phyloP scores from a whole-genome alignment of 92 coral and sea anemone genomes.

The Meandrina meandrites region DNA sequence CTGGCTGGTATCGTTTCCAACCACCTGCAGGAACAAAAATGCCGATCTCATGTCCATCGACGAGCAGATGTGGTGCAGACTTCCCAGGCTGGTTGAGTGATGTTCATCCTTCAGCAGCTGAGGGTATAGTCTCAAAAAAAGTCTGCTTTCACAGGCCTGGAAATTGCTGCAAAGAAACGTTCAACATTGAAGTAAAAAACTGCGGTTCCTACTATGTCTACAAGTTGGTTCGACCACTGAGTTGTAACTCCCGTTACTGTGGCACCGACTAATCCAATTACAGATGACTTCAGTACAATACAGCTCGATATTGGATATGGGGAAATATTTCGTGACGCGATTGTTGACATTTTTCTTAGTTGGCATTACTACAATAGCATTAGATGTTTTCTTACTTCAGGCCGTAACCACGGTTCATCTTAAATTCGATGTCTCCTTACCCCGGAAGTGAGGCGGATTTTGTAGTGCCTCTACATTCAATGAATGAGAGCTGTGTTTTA shows the following conservation, averaged over 20 bases:
- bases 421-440: too few species aligned
- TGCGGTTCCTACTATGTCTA: constrained; percentile 13
- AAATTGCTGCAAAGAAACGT: background rate
- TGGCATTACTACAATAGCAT: too few species aligned
- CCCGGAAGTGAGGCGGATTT: too few species aligned
- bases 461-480: too few species aligned
- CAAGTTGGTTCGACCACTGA: background rate
- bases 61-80: background rate
- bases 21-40: constrained; percentile 19
- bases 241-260: constrained; percentile 15
- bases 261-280: background rate
- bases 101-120: background rate
- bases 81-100: constrained; percentile 16
- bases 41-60: background rate
- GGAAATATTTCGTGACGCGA: too few species aligned
- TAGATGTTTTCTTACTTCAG: too few species aligned
- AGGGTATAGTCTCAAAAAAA: background rate
- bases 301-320: too few species aligned
- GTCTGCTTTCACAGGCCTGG: constrained; percentile 10
- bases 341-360: too few species aligned
- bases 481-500: too few species aligned
- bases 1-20: constrained; percentile 13
- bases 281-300: too few species aligned
- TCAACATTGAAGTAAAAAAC: background rate
- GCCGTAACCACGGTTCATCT: too few species aligned